These are phyloP conservation scores for Micoletzkya japonica DNA, from an alignment of 2,888 invertebrate species.

Conservation along the genomic window DNA sequence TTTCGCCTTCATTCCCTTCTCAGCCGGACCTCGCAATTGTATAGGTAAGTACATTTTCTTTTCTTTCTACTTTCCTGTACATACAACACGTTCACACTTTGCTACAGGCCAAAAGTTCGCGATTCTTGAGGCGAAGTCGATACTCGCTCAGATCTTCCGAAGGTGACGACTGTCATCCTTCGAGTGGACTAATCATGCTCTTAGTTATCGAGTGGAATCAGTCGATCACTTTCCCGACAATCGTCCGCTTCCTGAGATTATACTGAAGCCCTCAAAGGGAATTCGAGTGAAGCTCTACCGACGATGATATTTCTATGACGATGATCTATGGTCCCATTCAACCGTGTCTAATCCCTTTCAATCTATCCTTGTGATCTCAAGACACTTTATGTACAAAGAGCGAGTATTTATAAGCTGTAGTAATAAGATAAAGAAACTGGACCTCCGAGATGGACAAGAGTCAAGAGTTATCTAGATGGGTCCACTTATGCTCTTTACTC, in stretches of 20 bases:
- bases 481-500: too few species aligned
- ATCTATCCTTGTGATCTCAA: too few species aligned
- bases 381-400: too few species aligned
- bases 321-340: background rate
- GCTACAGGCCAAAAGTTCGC: constrained; percentile 59
- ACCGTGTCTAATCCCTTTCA: too few species aligned
- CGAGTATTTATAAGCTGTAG: too few species aligned
- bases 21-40: constrained; percentile 68
- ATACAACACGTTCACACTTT: background rate
- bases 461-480: too few species aligned
- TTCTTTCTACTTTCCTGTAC: background rate
- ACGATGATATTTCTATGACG: constrained; percentile 2
- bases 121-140: constrained; percentile 65
- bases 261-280: constrained; percentile 41
- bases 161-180: constrained; percentile 44
- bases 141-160: constrained; percentile 64
- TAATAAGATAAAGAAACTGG: too few species aligned
- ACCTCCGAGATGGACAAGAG: too few species aligned
- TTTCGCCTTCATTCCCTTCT: constrained; percentile 68
- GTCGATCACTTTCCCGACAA: constrained; percentile 47
- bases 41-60: constrained; percentile 58
- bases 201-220: constrained; percentile 41
- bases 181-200: background rate
- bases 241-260: constrained; percentile 45
- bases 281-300: constrained; percentile 35